Percentiles rank a stretch among this genome's conserved stretches.
phyloP scores from a whole-genome alignment of 2,888 invertebrate species.

The Tachina grossa region DNA sequence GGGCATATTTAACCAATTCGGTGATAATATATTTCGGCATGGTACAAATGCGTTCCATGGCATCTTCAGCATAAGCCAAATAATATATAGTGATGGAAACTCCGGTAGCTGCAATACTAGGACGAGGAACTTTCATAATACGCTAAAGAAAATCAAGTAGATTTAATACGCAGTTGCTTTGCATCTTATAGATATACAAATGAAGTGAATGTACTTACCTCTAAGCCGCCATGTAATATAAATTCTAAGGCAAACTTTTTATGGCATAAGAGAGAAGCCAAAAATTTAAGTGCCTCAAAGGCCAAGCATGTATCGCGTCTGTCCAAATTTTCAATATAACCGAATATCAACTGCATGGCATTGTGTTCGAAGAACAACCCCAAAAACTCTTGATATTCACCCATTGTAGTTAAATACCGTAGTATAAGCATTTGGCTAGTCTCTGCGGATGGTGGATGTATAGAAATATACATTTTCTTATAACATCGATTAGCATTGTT shows the following conservation, averaged over 20 bases:
- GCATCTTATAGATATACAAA: neutral
- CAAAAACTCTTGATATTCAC: constrained; percentile 98
- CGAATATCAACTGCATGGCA: constrained; percentile 94
- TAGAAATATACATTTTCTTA: constrained; percentile 86
- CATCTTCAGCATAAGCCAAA: constrained; percentile 97
- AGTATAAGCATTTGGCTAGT: constrained; percentile 96
- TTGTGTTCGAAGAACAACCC: constrained; percentile 96
- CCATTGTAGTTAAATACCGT: constrained; percentile 97
- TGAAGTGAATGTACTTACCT: constrained; percentile 80
- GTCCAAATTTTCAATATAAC: constrained; percentile 94
- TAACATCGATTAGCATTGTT: constrained; percentile 75
- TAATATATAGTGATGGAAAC: constrained; percentile 98
- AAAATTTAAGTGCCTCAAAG: constrained; percentile 97
- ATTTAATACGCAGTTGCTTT: neutral
- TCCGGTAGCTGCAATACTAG: constrained; percentile 96
- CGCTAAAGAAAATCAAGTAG: constrained; percentile 83
- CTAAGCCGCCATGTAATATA: constrained; percentile 93
- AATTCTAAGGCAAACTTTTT: constrained; percentile 99
- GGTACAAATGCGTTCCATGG: constrained; percentile 97
- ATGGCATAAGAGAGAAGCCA: constrained; percentile 97
- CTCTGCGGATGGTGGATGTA: constrained; percentile 93
- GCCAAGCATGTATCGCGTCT: constrained; percentile 95
- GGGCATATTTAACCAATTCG: constrained; percentile 92
- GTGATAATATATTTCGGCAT: constrained; percentile 90
- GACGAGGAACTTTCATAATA: constrained; percentile 94